These are phyloP conservation scores for Acanthopleura granulata DNA, from an alignment of 2,888 invertebrate species.

Conservation along the genomic window DNA sequence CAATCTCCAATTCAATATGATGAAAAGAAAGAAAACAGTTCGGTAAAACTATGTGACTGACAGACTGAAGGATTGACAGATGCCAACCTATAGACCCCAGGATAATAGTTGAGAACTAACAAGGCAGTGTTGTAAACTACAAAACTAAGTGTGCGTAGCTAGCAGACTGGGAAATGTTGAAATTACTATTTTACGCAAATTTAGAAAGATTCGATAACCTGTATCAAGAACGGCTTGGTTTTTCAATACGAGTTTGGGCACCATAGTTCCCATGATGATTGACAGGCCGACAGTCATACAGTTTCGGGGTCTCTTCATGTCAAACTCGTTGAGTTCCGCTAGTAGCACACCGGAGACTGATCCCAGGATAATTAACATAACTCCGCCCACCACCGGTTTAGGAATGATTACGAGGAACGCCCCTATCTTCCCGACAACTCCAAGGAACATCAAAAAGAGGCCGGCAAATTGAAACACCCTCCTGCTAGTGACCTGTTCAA, in stretches of 20 bases:
- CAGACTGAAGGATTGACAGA: too few relatives aligned
- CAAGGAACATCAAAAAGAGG: conserved; percentile 64
- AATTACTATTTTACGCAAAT: too few relatives aligned
- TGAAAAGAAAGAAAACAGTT: too few relatives aligned
- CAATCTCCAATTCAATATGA: too few relatives aligned
- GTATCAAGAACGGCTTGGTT: conserved; percentile 45
- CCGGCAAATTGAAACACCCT: conserved; percentile 68
- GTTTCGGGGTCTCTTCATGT: conserved; percentile 58
- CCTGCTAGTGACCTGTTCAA: conserved; percentile 64
- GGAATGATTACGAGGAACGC: conserved; percentile 70
- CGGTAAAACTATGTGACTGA: too few relatives aligned
- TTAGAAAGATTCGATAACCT: conserved; percentile 33
- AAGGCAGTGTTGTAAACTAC: too few relatives aligned
- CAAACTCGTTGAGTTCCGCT: not conserved
- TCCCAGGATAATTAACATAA: conserved; percentile 37
- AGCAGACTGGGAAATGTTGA: too few relatives aligned
- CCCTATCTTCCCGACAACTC: conserved; percentile 68
- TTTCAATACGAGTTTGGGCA: conserved; percentile 50
- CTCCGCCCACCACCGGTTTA: conserved; percentile 68
- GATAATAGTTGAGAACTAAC: too few relatives aligned
- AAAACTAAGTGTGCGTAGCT: too few relatives aligned
- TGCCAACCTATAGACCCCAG: too few relatives aligned
- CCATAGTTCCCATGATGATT: conserved; percentile 82
- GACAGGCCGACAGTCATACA: conserved; percentile 83
- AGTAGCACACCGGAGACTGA: not conserved